Evolutionary conservation across 2,797 vertebrate species (phyloP), one percentile per base, ranked within the genome.

Genomic region (Anas bahamensis): DNA sequence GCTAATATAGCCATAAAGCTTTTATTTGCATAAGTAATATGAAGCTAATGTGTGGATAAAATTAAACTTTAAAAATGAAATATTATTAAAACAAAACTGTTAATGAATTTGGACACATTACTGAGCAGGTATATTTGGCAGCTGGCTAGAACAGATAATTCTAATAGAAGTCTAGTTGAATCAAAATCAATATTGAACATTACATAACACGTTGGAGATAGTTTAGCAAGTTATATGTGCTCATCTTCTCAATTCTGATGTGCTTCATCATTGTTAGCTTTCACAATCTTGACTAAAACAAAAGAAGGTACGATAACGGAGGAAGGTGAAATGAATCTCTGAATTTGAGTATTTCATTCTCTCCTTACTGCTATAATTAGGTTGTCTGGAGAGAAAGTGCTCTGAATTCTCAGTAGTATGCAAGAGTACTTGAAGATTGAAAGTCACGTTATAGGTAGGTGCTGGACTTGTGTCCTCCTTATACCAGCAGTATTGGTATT

Each of bases 11-110:
- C 52, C 84, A 89, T 91, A 89, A 97, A 95, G 77, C 87, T 91
- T 85, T 96, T 96, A 97, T 97, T 98, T 97, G 95, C 81, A 68
- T 95, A 91, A 94, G 96, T 95, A 95, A 97, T 97, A 96, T 24
- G 87, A 92, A 96, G 84, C 87, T 94, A 94, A 89, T 93, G 48
- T 92, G 79, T 93, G 93, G 89, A 93, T 95, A 95, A 96, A 97
- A 97, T 96, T 94, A 93, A 96, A 90, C 69, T 96, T 96, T 93
- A 88, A 97, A 52, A 96, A 89, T 89, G 91, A 97, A 97, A 96
- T 97, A 94, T 86, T 96, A 92, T 96, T 97, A 87, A 95, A 96
- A 95, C 92, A 95, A 94, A 94, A 93, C 28, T 10, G 69, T 86
- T 95, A 96, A 96, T 95, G 81, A 93, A 95, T 96, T 92, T 94